Evolutionary conservation across 2,888 invertebrate genomes (phyloP).

Genomic region (Pocota personata): DNA sequence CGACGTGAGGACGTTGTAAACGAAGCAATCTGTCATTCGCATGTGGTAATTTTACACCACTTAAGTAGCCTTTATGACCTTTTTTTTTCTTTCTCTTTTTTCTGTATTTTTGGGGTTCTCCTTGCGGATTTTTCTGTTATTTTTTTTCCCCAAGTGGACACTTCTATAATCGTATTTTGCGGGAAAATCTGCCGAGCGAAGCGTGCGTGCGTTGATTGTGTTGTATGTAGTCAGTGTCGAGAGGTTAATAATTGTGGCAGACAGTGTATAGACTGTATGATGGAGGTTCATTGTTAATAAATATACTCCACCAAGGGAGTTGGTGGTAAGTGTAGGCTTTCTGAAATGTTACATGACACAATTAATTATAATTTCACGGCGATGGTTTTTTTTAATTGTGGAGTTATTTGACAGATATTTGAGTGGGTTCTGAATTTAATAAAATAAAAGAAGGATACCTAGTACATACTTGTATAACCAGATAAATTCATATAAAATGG

Average conservation of each 20-base stretch:
- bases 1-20: slow-evolving; percentile 61
- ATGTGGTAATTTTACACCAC: slow-evolving; percentile 73
- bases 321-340: background rate
- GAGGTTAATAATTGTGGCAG: slow-evolving; percentile 52
- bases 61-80: slow-evolving; percentile 70
- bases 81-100: slow-evolving; percentile 42
- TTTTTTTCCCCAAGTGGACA: slow-evolving; percentile 7
- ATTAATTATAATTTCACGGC: background rate
- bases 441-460: too few species aligned
- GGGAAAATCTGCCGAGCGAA: background rate
- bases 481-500: too few species aligned
- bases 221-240: slow-evolving; percentile 7
- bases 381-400: background rate
- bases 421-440: too few species aligned
- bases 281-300: slow-evolving; percentile 33
- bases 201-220: too few species aligned
- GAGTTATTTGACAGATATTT: too few species aligned
- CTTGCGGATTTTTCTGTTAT: background rate
- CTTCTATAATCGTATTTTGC: slow-evolving; percentile 63
- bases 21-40: slow-evolving; percentile 70
- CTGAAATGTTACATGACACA: background rate
- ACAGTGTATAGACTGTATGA: slow-evolving; percentile 15
- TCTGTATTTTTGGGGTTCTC: background rate
- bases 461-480: too few species aligned
- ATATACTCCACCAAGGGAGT: slow-evolving; percentile 18